Base-by-base conservation (phyloP, 2,888 invertebrate species). In the Pollenia amentaria region DNA sequence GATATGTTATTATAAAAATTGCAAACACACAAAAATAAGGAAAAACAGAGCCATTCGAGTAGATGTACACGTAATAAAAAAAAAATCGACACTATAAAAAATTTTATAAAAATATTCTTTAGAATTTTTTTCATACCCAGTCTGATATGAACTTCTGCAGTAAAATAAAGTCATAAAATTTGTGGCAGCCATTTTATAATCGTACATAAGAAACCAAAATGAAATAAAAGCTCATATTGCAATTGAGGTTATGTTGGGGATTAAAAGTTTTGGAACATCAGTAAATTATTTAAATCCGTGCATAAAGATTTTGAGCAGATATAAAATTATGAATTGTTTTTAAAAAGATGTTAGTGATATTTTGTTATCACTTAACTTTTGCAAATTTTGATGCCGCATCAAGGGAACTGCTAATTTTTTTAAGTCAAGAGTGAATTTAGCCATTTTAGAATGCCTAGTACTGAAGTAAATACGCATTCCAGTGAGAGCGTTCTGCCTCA, bases 1-100 rank as follows among this genome's bases (percentile, higher is more conserved):
- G 90, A 90, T 90, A 90, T 91, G 90, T 91, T 91, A 91, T 91
- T 90, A 91, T 89, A 90, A 90, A 90, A 84, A 89, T 81, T 87
- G 80, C 69, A 85, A 81, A 88, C 65, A 80, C 70, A 79, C 57
- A 88, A 88, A 51, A 55, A 55, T 16, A 48, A 55, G 16, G 46
- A 6, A 62, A 55, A 80, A 38, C 53, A 51, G 8, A 67, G 21
- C 65, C 60, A 67, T 42, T 69, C 70, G 65, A 77, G 67, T 64
- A 62, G 46, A 48, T 18, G 79, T 64, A 62, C 42, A 48, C n/a
- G 79, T 57, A 62, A 86, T 72, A 85, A 86, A 85, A 85, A 86
- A 85, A 84, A 83, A 80, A 64, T 53, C 62, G 44, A 62, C 64
- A 57, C 69, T 16, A 75, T 70, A 82, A 82, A 87, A 83, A 69